A percentile compares a stretch with the other conserved stretches of the same genome.
Conservation (phyloP, 2,888 invertebrate genomes). For the Aproaerema taeniolella region DNA sequence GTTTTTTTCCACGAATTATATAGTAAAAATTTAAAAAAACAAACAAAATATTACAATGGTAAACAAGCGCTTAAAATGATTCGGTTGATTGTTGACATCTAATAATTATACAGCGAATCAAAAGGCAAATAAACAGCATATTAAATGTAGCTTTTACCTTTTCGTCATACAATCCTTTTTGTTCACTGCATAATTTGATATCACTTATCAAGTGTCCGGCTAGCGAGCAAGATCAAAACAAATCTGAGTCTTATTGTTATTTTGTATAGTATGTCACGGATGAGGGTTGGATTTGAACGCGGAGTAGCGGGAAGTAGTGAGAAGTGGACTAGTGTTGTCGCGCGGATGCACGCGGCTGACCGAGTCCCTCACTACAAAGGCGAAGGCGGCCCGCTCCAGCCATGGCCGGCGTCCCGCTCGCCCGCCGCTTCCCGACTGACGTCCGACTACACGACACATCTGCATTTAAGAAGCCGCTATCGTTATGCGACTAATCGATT, state of each 20-base stretch:
- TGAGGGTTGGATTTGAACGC: too few species aligned
- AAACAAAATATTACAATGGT: too few species aligned
- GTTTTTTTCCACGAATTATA: neutral
- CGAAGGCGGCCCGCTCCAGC: slow-evolving; percentile 33
- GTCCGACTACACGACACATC: slow-evolving; percentile 72
- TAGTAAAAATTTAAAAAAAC: too few species aligned
- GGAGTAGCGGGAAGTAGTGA: too few species aligned
- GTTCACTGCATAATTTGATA: slow-evolving; percentile 63
- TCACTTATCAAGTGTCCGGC: slow-evolving; percentile 41
- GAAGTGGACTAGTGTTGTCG: too few species aligned
- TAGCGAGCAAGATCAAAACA: slow-evolving; percentile 7
- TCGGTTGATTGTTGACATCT: too few species aligned
- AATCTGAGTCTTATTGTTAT: slow-evolving; percentile 2
- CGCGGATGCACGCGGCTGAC: slow-evolving; percentile 4
- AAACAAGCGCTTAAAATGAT: neutral
- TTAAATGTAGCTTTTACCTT: too few species aligned
- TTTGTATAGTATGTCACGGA: too few species aligned
- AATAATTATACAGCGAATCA: too few species aligned
- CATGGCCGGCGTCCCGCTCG: slow-evolving; percentile 55
- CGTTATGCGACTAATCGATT: slow-evolving; percentile 79
- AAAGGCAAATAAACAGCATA: too few species aligned
- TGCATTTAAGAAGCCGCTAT: slow-evolving; percentile 78
- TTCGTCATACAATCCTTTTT: slow-evolving; percentile 54
- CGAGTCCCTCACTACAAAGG: slow-evolving; percentile 43
- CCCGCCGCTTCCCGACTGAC: slow-evolving; percentile 69